Percentiles rank a stretch among this genome's conserved stretches.
Evolutionary conservation across 2,113 vertebrate genomes (phyloP).

Genomic region (Hydrochoerus hydrochaeris): DNA sequence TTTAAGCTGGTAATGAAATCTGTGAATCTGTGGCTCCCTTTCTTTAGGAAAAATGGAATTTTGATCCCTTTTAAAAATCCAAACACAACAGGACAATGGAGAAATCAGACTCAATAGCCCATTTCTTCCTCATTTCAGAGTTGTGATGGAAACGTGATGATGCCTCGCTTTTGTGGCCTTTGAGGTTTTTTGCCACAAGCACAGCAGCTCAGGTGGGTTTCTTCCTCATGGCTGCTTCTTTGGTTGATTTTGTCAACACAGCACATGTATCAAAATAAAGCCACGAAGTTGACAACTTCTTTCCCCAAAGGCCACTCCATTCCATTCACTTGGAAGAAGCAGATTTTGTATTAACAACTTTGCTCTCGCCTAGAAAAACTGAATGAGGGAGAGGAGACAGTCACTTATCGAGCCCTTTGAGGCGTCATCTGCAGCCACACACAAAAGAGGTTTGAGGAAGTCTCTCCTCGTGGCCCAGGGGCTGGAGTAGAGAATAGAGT

Average conservation of each 20-base stretch:
- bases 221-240: slow-evolving; percentile 61
- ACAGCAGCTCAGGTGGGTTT: slow-evolving; percentile 74
- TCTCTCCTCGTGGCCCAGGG: not conserved
- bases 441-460: not conserved
- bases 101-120: slow-evolving; percentile 77
- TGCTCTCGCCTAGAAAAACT: not conserved
- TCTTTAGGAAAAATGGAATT: slow-evolving; percentile 82
- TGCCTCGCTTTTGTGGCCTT: slow-evolving; percentile 59
- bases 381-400: not conserved
- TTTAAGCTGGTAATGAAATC: slow-evolving; percentile 81
- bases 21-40: slow-evolving; percentile 80
- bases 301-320: not conserved
- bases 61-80: slow-evolving; percentile 83
- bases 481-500: not conserved
- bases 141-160: slow-evolving; percentile 66
- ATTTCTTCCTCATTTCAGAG: slow-evolving; percentile 64
- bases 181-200: slow-evolving; percentile 69
- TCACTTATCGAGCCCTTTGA: not conserved
- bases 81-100: slow-evolving; percentile 59
- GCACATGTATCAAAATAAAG: slow-evolving; percentile 71
- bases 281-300: slow-evolving; percentile 6
- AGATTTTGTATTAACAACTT: not conserved
- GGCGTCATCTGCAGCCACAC: not conserved
- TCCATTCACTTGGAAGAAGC: not conserved
- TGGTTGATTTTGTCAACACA: slow-evolving; percentile 78